Evolutionary conservation across 1,140 invertebrate genomes (phyloP).

Genomic region (Musca vetustissima): DNA sequence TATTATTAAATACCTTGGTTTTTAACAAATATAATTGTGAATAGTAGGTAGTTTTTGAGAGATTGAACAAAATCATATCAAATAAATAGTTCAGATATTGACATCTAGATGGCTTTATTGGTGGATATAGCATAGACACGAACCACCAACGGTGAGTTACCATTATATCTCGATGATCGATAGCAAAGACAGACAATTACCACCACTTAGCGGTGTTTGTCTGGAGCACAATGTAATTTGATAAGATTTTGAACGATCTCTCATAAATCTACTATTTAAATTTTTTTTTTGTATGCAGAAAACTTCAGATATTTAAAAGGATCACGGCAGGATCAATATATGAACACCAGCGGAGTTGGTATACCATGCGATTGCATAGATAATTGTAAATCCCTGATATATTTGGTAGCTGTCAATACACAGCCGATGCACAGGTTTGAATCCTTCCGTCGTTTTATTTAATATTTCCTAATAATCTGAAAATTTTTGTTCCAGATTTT

Average conservation of each 20-base stretch:
- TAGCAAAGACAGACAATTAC: too few relatives aligned
- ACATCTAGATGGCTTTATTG: too few relatives aligned
- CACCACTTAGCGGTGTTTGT: too few relatives aligned
- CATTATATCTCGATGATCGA: too few relatives aligned
- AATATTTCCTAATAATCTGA: neutral
- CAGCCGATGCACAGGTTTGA: conserved; percentile 27
- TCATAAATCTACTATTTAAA: too few relatives aligned
- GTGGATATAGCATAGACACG: too few relatives aligned
- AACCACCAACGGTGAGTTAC: too few relatives aligned
- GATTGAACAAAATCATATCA: too few relatives aligned
- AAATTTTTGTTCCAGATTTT: neutral
- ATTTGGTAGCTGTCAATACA: conserved; percentile 37
- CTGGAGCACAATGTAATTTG: too few relatives aligned
- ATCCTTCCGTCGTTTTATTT: too few relatives aligned
- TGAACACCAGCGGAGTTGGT: conserved; percentile 39
- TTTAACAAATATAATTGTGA: neutral
- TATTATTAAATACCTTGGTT: neutral
- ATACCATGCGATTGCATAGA: conserved; percentile 36
- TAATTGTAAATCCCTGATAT: conserved; percentile 35
- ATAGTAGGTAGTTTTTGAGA: too few relatives aligned
- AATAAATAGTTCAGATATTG: neutral
- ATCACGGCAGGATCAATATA: conserved; percentile 35
- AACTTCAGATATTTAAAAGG: conserved; percentile 40
- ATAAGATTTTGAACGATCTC: too few relatives aligned
- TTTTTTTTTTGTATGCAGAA: conserved; percentile 22